phyloP scores from a whole-genome alignment of 2,888 invertebrate species.

The Linnaemya vulpina region DNA sequence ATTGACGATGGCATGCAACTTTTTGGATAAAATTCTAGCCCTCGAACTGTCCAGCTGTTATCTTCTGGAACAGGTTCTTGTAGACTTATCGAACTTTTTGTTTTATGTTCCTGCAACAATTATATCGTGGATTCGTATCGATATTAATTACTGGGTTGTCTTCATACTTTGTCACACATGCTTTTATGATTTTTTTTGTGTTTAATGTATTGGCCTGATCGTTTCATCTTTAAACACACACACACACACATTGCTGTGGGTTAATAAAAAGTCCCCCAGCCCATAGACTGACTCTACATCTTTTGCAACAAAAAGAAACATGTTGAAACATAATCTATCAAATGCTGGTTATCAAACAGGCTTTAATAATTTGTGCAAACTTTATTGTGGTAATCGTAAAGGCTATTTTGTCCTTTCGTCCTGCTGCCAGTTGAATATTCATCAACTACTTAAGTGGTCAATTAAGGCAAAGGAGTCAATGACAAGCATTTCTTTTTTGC shows the following conservation, averaged over 20 bases:
- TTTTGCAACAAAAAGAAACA: constrained; percentile 16
- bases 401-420: constrained; percentile 1
- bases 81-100: too few relatives aligned
- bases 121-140: neutral
- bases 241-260: neutral
- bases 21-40: too few relatives aligned
- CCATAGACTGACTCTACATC: neutral
- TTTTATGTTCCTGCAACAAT: neutral
- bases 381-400: neutral
- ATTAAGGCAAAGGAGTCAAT: constrained; percentile 29
- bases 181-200: constrained; percentile 39
- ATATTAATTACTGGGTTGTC: constrained; percentile 41
- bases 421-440: constrained; percentile 59
- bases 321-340: constrained; percentile 57
- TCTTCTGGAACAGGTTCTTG: too few relatives aligned
- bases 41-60: too few relatives aligned
- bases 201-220: constrained; percentile 66
- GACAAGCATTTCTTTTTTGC: neutral
- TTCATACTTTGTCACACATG: neutral
- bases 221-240: constrained; percentile 40
- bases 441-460: constrained; percentile 65
- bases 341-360: constrained; percentile 39
- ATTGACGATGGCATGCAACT: too few relatives aligned
- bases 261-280: constrained; percentile 30
- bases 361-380: constrained; percentile 48